Percentiles rank a stretch among this genome's conserved stretches.
phyloP scores from a whole-genome alignment of 2,888 invertebrate species.

The Tachina fera region DNA sequence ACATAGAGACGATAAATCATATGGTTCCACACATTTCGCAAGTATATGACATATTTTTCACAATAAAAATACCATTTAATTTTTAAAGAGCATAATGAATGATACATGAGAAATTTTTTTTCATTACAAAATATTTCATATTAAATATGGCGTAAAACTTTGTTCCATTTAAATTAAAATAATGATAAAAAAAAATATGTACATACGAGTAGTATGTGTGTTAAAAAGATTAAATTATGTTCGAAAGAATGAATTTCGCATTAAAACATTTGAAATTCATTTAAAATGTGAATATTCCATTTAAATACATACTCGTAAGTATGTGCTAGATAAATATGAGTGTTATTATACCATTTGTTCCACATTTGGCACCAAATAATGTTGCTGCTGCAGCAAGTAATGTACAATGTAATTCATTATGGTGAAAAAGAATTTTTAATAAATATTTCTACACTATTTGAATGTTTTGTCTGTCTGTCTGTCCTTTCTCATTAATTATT shows the following conservation, averaged over 20 bases:
- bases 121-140: neutral
- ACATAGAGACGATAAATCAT: neutral
- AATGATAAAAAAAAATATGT: neutral
- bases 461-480: slow-evolving; percentile 3
- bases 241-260: slow-evolving; percentile 5
- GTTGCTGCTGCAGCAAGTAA: neutral
- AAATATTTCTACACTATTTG: slow-evolving; percentile 31
- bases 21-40: neutral
- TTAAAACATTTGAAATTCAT: slow-evolving; percentile 15
- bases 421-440: slow-evolving; percentile 19
- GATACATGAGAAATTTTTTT: neutral
- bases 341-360: slow-evolving; percentile 28
- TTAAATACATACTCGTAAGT: neutral
- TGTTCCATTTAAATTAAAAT: neutral
- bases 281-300: slow-evolving; percentile 1
- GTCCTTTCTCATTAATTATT: slow-evolving; percentile 30
- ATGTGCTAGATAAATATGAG: slow-evolving; percentile 25
- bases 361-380: slow-evolving; percentile 1
- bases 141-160: neutral
- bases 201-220: neutral
- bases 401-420: slow-evolving; percentile 2
- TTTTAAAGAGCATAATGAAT: no score
- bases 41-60: no score
- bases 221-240: slow-evolving; percentile 7
- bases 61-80: no score